phyloP scores from a whole-genome alignment of 2,797 vertebrate species.

The Oreortyx pictus region DNA sequence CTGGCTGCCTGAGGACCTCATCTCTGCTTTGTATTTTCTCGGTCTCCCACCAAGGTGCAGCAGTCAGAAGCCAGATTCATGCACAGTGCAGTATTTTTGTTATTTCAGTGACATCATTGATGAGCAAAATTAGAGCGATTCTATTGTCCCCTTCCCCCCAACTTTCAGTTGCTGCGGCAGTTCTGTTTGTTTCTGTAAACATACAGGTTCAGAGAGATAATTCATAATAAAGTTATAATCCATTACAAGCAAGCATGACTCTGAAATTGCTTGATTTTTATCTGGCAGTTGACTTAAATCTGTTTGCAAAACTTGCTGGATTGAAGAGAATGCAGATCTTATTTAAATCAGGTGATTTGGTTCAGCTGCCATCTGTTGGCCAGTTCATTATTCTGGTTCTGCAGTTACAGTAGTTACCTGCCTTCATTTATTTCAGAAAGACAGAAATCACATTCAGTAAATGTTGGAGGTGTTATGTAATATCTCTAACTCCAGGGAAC shows the following conservation, averaged over 20 bases:
- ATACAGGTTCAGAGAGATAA: conserved; percentile 28
- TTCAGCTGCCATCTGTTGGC: conserved; percentile 85
- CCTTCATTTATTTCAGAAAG: conserved; percentile 76
- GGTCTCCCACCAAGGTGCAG: conserved; percentile 64
- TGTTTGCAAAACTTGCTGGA: conserved; percentile 70
- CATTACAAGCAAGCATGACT: conserved; percentile 69
- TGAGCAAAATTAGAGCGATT: conserved; percentile 69
- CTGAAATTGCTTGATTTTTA: conserved; percentile 75
- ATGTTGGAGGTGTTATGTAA: conserved; percentile 73
- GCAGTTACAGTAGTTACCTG: conserved; percentile 77
- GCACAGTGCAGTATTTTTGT: conserved; percentile 68
- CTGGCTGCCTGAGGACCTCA: conserved; percentile 70
- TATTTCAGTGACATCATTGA: conserved; percentile 65
- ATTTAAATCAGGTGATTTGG: conserved; percentile 81
- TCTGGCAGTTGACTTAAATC: conserved; percentile 77
- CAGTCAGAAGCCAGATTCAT: conserved; percentile 58
- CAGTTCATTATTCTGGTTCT: conserved; percentile 78
- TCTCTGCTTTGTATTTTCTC: conserved; percentile 71
- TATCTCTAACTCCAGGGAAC: conserved; percentile 62
- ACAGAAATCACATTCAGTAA: conserved; percentile 75
- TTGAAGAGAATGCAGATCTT: conserved; percentile 66
- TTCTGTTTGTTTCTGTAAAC: conserved; percentile 69
- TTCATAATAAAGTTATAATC: conserved; percentile 70
- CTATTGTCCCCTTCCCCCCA: background rate
- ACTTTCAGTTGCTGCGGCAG: conserved; percentile 39